A percentile compares a stretch with the other conserved stretches of the same genome.
Evolutionary conservation across 2,113 vertebrate genomes (phyloP).

Genomic region (Lophura nycthemera): DNA sequence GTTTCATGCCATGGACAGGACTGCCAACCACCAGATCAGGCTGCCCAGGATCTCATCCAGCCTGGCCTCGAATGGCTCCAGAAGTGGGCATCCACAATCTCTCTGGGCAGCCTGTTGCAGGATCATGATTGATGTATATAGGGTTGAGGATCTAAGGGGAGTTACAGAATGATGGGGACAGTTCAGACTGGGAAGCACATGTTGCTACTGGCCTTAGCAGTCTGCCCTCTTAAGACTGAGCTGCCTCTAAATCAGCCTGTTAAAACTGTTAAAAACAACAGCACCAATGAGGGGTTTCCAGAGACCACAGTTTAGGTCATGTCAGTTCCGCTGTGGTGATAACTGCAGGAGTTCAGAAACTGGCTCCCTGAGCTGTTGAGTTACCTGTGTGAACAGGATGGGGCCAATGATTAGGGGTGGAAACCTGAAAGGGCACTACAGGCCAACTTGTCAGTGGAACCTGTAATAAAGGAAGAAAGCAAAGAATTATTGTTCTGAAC

Average conservation of each 20-base stretch:
- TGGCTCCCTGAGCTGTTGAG: background rate
- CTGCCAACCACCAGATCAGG: no score
- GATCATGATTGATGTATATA: background rate
- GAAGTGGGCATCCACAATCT: no score
- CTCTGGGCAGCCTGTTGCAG: background rate
- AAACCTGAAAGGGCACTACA: background rate
- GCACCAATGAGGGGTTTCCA: background rate
- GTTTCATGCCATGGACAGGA: no score
- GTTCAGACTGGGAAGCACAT: background rate
- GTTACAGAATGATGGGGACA: background rate
- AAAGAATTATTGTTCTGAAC: background rate
- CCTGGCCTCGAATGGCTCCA: no score
- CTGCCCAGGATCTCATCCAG: no score
- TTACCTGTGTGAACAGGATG: background rate
- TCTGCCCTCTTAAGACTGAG: background rate
- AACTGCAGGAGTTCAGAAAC: background rate
- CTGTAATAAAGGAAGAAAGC: background rate
- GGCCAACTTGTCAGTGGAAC: background rate
- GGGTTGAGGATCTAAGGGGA: background rate
- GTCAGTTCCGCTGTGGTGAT: background rate
- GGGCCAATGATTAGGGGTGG: background rate
- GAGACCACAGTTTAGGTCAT: rapidly evolving
- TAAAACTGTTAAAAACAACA: background rate
- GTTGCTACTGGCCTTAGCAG: background rate
- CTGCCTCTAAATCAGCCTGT: background rate